Base-by-base conservation (phyloP, 2,888 invertebrate genomes). In the Nephrotoma flavescens region DNA sequence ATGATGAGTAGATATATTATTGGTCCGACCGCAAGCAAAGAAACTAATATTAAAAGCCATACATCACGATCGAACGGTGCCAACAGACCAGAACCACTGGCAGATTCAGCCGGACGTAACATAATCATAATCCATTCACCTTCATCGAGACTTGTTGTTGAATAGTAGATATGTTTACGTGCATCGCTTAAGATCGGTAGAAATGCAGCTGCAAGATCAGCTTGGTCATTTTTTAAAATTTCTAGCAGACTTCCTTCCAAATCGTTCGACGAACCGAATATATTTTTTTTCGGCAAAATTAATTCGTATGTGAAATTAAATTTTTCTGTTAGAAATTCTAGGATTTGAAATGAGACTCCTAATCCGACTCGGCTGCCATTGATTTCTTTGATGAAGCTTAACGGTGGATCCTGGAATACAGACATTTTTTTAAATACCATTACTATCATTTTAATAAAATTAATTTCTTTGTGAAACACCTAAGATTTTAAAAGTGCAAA, bases 101-200 rank as follows among this genome's bases (percentile, higher is more conserved):
- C 96, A 0, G 97, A 97, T 90, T 95, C 96, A 47, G 93, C 93
- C 0, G 97, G 97, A 86, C 97, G 93, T 90, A 94, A 95, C 94
- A 97, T 94, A 90, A 97, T 93, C 91, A 96, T 96, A 86, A 95
- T 94, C 94, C 96, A 95, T 89, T 95, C 93, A 0, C 95, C 95
- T 88, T 95, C 95, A 88, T 96, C 96, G 88, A 97, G 90, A 47
- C 93, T 92, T 4, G 92, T 92, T 0, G 95, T 89, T 2, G 91
- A 92, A 90, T 95, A 97, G 6, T 92, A 91, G 4, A 95, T 92
- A 87, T 92, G 90, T n/a, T 92, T 90, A 41, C 92, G 91, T 86
- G 94, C 93, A 87, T 93, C 93, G 7, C 93, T 92, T 9, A 96
- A 89, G 12, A 94, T 92, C 0, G 97, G 96, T 87, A 97, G 90